Conservation (phyloP, 2,888 invertebrate species). For the Tenthredo mesomela region DNA sequence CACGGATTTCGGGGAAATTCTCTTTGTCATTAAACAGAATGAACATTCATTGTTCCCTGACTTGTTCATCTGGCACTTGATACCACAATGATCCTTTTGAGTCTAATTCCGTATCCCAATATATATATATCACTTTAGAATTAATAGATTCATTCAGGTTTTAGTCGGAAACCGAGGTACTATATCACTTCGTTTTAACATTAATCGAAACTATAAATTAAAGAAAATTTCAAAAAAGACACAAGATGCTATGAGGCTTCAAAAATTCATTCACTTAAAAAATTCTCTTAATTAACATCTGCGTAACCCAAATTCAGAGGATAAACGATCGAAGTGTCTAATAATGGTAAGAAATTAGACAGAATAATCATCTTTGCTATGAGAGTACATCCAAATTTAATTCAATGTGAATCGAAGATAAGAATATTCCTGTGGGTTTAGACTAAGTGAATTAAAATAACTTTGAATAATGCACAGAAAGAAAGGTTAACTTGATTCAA, state of each 20-base stretch:
- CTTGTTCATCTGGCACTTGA: background rate
- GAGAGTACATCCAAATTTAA: too few relatives aligned
- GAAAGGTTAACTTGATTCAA: too few relatives aligned
- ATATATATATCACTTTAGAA: background rate
- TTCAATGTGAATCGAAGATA: background rate
- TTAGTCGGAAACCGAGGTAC: background rate
- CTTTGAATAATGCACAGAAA: too few relatives aligned
- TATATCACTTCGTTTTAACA: background rate
- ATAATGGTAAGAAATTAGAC: background rate
- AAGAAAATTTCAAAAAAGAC: background rate
- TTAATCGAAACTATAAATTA: background rate
- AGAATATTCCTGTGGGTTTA: background rate
- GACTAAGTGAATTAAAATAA: too few relatives aligned
- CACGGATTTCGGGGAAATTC: background rate
- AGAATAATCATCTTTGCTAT: background rate
- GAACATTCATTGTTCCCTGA: constrained; percentile 4
- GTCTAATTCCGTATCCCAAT: background rate
- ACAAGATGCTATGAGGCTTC: background rate
- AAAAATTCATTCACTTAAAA: background rate
- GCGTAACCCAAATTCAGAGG: background rate
- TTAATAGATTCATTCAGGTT: background rate
- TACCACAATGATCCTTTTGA: background rate
- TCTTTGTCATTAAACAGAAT: background rate
- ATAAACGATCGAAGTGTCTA: too few relatives aligned
- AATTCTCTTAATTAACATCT: background rate